Evolutionary conservation across 2,888 invertebrate genomes (phyloP), one percentile per base, ranked within the genome.

Genomic region (Pheosia tremula): DNA sequence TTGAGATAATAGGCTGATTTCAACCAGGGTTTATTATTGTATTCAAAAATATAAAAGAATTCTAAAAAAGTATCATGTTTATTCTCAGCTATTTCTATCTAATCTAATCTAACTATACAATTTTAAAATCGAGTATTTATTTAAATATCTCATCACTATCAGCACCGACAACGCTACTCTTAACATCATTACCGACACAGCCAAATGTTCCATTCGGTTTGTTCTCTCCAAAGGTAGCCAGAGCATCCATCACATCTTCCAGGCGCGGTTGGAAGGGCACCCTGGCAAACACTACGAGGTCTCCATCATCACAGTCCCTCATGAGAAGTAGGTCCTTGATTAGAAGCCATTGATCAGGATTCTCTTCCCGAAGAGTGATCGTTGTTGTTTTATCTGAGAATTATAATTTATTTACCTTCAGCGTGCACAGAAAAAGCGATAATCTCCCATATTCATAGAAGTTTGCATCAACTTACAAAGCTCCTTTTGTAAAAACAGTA

Each of bases 331-430:
- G 67, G 57, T 83, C 72, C 0, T 77, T 69, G 5, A 75, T 37
- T 7, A 84, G 78, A 62, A 79, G 11, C 87, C 87, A 87, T 61
- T 87, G 87, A 61, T 85, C 83, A 0, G 82, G 71, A 4, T 57
- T 66, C 38, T 87, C 83, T 3, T 77, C 71, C 4, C 69, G 60
- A 0, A 82, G 67, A 3, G 69, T 65, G 4, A 74, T 13, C n/a
- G 67, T 66, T n/a, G 72, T 68, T 0, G 58, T 58, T 10, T 73
- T 73, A 6, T 57, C 80, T 81, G 75, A 0, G 73, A 69, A 47
- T 13, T 39, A 53, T 3, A 43, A 43, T 9, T 9, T 43, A 43
- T 43, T 9, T 24, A 24, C 24, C 24, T 39, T 39, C 39, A 39
- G 39, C 39, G 24, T 24, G 24, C 24, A 24, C 24, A 24, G 24